Conservation (phyloP, 1,140 invertebrate genomes). For the Cotesia vestalis region DNA sequence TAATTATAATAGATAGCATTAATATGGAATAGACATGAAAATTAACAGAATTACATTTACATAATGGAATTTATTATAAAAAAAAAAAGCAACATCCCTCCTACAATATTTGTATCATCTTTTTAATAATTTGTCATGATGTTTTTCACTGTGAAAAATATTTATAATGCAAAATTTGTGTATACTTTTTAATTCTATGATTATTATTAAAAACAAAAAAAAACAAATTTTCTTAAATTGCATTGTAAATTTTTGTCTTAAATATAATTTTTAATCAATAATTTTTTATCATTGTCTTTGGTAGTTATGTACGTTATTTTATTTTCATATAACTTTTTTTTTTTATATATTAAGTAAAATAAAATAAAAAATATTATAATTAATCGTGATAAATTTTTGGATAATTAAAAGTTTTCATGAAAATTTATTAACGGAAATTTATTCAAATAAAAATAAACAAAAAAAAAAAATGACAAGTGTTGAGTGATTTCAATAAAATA, state of each 20-base stretch:
- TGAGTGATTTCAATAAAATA: constrained; percentile 2
- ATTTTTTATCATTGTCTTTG: background rate
- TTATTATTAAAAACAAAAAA: background rate
- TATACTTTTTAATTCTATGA: constrained; percentile 18
- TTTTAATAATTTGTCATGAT: background rate
- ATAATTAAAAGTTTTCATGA: background rate
- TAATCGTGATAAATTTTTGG: constrained; percentile 3
- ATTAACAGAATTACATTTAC: background rate
- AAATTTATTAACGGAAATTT: background rate
- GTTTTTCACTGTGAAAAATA: constrained; percentile 4
- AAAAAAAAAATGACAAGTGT: constrained; percentile 1
- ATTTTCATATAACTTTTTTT: background rate
- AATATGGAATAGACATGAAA: constrained; percentile 1
- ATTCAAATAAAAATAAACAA: background rate
- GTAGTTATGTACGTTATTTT: background rate
- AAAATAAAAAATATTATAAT: no score
- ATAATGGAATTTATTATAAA: constrained; percentile 6
- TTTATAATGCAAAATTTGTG: constrained; percentile 13
- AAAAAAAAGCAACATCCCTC: background rate
- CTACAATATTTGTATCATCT: constrained; percentile 13
- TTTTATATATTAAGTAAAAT: no score
- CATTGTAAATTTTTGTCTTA: constrained; percentile 4
- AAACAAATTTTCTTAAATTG: background rate
- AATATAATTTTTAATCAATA: background rate
- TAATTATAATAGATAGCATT: constrained; percentile 27